Percentiles rank a stretch among this genome's conserved stretches.
Evolutionary conservation across 2,113 vertebrate species (phyloP).

Genomic region (Epinephelus cyanopodus): DNA sequence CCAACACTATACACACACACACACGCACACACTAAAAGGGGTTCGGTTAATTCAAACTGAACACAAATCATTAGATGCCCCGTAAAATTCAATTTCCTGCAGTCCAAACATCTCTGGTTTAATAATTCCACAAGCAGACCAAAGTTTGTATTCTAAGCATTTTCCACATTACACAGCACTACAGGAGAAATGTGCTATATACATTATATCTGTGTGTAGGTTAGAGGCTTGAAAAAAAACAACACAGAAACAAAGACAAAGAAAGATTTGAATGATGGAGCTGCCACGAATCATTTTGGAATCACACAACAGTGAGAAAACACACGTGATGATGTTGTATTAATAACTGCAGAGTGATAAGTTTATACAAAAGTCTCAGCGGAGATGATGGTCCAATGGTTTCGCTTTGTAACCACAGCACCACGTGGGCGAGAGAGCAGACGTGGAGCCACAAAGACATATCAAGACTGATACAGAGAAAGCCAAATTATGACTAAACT

Average conservation of each 20-base stretch:
- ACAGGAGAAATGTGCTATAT: slow-evolving; percentile 27
- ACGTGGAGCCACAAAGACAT: slow-evolving; percentile 8
- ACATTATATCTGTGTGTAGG: slow-evolving; percentile 28
- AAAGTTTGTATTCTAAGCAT: slow-evolving; percentile 9
- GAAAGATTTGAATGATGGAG: background rate
- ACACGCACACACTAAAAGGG: background rate
- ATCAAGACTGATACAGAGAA: slow-evolving; percentile 18
- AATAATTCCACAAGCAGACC: slow-evolving; percentile 37
- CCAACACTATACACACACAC: background rate
- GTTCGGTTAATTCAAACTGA: slow-evolving; percentile 40
- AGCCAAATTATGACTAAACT: slow-evolving; percentile 6
- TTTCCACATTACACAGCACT: slow-evolving; percentile 31
- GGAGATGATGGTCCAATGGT: slow-evolving; percentile 70
- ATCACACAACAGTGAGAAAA: slow-evolving; percentile 23
- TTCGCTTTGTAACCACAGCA: slow-evolving; percentile 39
- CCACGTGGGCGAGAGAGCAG: slow-evolving; percentile 11
- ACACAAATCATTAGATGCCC: slow-evolving; percentile 72
- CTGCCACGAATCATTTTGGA: slow-evolving; percentile 42
- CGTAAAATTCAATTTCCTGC: slow-evolving; percentile 76
- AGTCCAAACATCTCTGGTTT: slow-evolving; percentile 53
- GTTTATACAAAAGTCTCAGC: slow-evolving; percentile 59
- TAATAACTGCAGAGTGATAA: slow-evolving; percentile 64
- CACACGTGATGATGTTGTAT: slow-evolving; percentile 50
- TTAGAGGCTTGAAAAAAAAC: slow-evolving; percentile 2
- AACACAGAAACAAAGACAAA: slow-evolving; percentile 17